Base-by-base conservation (phyloP, 2,113 vertebrate species). In the Pseudolaguvia tuberculata region DNA sequence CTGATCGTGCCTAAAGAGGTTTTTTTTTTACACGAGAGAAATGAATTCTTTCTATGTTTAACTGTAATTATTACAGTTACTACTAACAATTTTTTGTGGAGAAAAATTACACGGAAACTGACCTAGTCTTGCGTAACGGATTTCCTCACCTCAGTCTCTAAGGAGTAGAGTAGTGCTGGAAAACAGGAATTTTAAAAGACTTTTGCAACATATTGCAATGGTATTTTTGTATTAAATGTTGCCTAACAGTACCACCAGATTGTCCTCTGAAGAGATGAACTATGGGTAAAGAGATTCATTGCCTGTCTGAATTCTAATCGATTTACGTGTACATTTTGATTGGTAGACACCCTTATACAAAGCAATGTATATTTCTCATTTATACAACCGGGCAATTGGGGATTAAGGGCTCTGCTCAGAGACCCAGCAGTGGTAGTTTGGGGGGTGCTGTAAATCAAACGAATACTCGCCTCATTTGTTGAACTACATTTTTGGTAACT, bases 101-200 rank as follows among this genome's bases (percentile, higher is more conserved):
- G 4, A 42, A 42, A 42, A 42, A 42, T 42, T 23, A 31, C 59
- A 10, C 17, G 39, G 53, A 15, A 47, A 15, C 39, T 52, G 52
- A 75, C 59, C 66, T 65, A 17, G 72, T 45, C 31, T 21, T 17
- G 6, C 52, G n/a, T n/a, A n/a, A n/a, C n/a, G n/a, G n/a, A n/a
- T n/a, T n/a, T n/a, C n/a, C n/a, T n/a, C n/a, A n/a, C n/a, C n/a
- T n/a, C n/a, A n/a, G n/a, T n/a, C n/a, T n/a, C n/a, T n/a, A n/a
- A n/a, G n/a, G n/a, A n/a, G n/a, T 82, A 83, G 52, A 86, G 85
- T 86, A 62, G 72, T 23, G 62, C 63, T 56, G 61, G 53, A 25
- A 67, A 53, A 27, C 65, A n/a, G n/a, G n/a, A n/a, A n/a, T n/a
- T n/a, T n/a, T n/a, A n/a, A n/a, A 21, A 52, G 59, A 62, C 56